Base-by-base conservation (phyloP, 2,113 vertebrate species). In the Cynoglossus semilaevis region DNA sequence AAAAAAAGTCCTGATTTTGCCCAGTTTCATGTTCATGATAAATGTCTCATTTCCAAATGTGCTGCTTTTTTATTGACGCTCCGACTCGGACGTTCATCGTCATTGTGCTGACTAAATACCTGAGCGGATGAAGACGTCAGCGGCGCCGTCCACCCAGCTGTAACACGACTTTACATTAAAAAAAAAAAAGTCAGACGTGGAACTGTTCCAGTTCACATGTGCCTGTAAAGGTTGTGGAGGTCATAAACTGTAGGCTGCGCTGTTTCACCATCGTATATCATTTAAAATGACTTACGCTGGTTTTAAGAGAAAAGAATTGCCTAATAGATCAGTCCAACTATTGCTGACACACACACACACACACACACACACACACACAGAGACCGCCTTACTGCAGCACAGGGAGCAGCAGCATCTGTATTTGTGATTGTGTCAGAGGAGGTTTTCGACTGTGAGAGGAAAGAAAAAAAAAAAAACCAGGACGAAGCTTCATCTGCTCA, bases 401-500 rank as follows among this genome's bases (percentile, higher is more conserved):
- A 58, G 64, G 68, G 67, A 47, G 61, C 57, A 56, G 43, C 45
- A 38, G 67, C 51, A 67, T 77, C 62, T 72, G 63, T 63, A 59
- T 68, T 75, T 59, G 52, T 71, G 67, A 66, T 61, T 22, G 54
- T 63, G 48, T 55, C 46, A 52, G 35, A 70, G 61, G 51, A 67
- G 49, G 62, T 22, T 41, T 63, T 50, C 58, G 34, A 65, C 51
- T 54, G 43, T 52, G 38, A 29, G n/a, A n/a, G n/a, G n/a, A n/a
- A n/a, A n/a, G n/a, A n/a, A n/a, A n/a, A n/a, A n/a, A n/a, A n/a
- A n/a, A n/a, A n/a, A n/a, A n/a, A n/a, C n/a, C n/a, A n/a, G n/a
- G 67, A 60, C 45, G 69, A 72, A 63, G 67, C 59, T 73, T 81
- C 58, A 49, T 70, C 63, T 64, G 55, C 70, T 75, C 70, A 75